These are phyloP conservation scores for Psix sp. DNA, from an alignment of 1,140 invertebrate genomes.

Conservation along the genomic window DNA sequence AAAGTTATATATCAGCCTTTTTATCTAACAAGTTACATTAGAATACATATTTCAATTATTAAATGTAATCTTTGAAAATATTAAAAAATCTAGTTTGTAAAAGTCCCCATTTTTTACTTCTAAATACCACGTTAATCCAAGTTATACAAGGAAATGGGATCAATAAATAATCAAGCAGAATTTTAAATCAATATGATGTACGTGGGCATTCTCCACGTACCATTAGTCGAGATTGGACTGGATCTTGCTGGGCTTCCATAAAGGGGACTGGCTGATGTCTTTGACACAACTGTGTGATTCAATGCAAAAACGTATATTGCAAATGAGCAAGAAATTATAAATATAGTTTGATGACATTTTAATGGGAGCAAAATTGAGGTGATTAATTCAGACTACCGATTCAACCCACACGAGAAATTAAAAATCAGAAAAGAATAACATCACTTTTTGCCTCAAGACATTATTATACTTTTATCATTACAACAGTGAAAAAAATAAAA, in stretches of 20 bases:
- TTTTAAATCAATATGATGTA: constrained; percentile 15
- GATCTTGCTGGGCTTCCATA: constrained; percentile 71
- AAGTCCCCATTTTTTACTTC: no score
- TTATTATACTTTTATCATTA: no score
- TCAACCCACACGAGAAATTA: no score
- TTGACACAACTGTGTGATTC: constrained; percentile 63
- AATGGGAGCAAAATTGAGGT: constrained; percentile 10
- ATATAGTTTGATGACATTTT: constrained; percentile 28
- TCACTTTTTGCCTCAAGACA: no score
- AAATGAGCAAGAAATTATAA: constrained; percentile 31
- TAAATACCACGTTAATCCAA: no score
- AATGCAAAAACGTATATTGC: constrained; percentile 38
- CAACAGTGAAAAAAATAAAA: no score
- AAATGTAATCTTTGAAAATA: no score
- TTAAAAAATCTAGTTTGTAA: no score
- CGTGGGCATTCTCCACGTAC: constrained; percentile 65
- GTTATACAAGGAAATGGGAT: no score
- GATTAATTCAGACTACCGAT: constrained; percentile 15
- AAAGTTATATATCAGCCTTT: no score
- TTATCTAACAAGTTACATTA: no score
- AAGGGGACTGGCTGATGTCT: constrained; percentile 70
- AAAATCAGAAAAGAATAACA: not conserved
- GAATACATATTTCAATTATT: no score
- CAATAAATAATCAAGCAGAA: not conserved
- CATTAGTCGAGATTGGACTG: constrained; percentile 60